Evolutionary conservation across 2,113 vertebrate genomes (phyloP).

Genomic region (Corapipo altera): DNA sequence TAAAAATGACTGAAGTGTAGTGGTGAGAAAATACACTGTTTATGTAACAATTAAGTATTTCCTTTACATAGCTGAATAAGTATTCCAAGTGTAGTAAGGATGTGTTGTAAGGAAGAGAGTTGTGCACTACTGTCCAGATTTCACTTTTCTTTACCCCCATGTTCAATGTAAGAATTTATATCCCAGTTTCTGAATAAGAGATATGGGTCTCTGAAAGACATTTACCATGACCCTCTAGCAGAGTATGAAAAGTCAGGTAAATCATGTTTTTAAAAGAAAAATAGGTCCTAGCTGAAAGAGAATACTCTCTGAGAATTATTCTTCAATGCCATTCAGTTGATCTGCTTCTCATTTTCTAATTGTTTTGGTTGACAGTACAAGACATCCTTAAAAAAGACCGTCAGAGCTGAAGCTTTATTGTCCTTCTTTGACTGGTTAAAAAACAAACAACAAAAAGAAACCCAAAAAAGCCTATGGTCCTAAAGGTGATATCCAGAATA

Average conservation of each 20-base stretch:
- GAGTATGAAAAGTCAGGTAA: background rate
- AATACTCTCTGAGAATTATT: background rate
- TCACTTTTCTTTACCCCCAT: background rate
- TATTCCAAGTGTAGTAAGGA: background rate
- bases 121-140: background rate
- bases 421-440: background rate
- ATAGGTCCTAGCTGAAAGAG: background rate
- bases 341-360: constrained; percentile 4
- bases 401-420: background rate
- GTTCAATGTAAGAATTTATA: background rate
- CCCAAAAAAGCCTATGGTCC: background rate
- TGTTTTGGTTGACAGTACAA: background rate
- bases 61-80: background rate
- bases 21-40: background rate
- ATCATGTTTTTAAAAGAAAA: background rate
- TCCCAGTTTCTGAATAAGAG: background rate
- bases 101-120: background rate
- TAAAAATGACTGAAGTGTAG: background rate
- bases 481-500: background rate
- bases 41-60: background rate
- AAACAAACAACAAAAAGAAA: background rate
- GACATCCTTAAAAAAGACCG: background rate
- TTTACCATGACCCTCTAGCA: background rate
- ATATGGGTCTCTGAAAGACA: background rate
- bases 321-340: background rate